Evolutionary conservation across 1,140 invertebrate genomes (phyloP), one percentile per base, ranked within the genome.

Genomic region (Coelopa frigida): DNA sequence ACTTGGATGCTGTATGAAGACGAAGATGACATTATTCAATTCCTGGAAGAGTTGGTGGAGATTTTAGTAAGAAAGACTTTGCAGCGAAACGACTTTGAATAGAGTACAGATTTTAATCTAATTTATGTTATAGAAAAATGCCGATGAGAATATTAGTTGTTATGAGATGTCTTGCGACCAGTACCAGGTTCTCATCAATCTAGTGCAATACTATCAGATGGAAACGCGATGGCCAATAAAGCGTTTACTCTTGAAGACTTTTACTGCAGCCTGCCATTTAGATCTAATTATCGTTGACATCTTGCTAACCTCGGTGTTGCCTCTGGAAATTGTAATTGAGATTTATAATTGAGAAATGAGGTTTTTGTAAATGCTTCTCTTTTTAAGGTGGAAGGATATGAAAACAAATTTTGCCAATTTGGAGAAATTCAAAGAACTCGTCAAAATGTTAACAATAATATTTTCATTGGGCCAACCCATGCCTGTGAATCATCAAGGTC

Each of bases 1-100:
- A 90, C 86, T 52, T 95, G 91, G 91, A 87, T 89, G 59, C 72
- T 95, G 4, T 86, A 94, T 70, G 90, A 94, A 70, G 91, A 96
- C 70, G 89, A 94, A 56, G 77, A 78, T 42, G 82, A 85, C 46
- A 94, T 95, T 60, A 79, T 82, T 31, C 82, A 85, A 50, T 84
- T 89, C 59, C 76, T 94, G 7, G 78, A 83, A 39, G 87, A 94
- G 64, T 72, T 94, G 12, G 82, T 87, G 7, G 88, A 84, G 41
- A 89, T 95, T 62, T 72, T 94, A 74, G 89, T 92, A 73, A 72
- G 74, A 10, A 2, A 8, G 26, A 17, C 17, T 29, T 29, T 23
- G 22, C 12, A 15, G 11, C 6, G 7, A 7, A 17, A 29, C 18
- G 18, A 12, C 18, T 21, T 21, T 11, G 24, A 43, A 5, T 10